These are phyloP conservation scores for Notothenia rossii DNA, from an alignment of 2,113 vertebrate genomes.

Conservation along the genomic window DNA sequence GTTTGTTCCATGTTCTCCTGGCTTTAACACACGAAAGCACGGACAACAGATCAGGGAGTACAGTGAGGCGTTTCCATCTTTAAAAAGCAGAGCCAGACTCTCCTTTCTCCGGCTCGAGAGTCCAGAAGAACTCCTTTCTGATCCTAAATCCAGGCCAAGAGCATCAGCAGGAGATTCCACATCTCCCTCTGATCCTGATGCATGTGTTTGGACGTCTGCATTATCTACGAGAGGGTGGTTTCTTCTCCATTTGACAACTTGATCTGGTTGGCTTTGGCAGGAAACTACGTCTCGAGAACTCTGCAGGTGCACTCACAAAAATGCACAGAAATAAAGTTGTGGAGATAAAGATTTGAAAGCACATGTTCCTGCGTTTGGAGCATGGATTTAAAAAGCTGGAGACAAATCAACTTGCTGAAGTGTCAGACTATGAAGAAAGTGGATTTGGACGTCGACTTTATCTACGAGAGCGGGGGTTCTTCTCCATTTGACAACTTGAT, in stretches of 20 bases:
- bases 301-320: slow-evolving; percentile 53
- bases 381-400: too few relatives aligned
- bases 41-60: too few relatives aligned
- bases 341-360: background rate
- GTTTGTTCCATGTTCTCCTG: too few relatives aligned
- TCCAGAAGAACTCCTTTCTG: slow-evolving; percentile 30
- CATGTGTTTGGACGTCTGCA: slow-evolving; percentile 40
- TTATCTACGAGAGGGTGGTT: slow-evolving; percentile 10
- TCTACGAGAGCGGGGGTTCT: too few relatives aligned
- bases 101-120: slow-evolving; percentile 30
- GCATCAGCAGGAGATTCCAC: slow-evolving; percentile 40
- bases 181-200: slow-evolving; percentile 39
- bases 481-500: too few relatives aligned
- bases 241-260: background rate
- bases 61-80: too few relatives aligned
- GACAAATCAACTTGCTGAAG: too few relatives aligned
- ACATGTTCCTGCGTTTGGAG: too few relatives aligned
- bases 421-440: too few relatives aligned
- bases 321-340: background rate
- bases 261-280: slow-evolving; percentile 50
- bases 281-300: slow-evolving; percentile 36
- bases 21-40: too few relatives aligned
- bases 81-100: too few relatives aligned
- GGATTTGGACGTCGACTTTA: too few relatives aligned
- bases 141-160: slow-evolving; percentile 44